Evolutionary conservation across 2,113 vertebrate species (phyloP), one percentile per base, ranked within the genome.

Genomic region (Elachura formosa): DNA sequence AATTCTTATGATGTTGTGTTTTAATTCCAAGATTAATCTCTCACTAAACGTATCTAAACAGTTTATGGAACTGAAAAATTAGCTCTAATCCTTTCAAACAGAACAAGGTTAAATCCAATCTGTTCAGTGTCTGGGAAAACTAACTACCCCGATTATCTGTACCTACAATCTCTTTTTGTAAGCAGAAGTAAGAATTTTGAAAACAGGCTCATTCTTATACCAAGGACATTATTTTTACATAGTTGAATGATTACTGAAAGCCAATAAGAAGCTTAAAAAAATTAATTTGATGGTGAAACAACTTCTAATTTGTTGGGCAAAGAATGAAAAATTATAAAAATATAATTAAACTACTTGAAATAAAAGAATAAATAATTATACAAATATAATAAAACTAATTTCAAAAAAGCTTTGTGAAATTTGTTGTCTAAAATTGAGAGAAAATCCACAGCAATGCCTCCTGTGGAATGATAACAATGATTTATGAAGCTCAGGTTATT

Each of bases 401-500:
- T 96, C 52, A 90, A 84, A 83, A 87, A 93, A 87, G 25, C 46
- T 82, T 82, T 79, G 61, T 94, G 93, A 97, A 97, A 97, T 84
- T 25, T 82, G 91, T 46, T 34, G 88, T 54, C 91, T 96, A 92
- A 96, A 96, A 94, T 90, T 95, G 83, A 92, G 78, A 94, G 82
- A 88, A 97, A 98, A 97, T 83, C 66, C 86, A 73, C 41, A 89
- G 92, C 78, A 79, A 62, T 88, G 64, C 89, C 94, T 96, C 96
- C 96, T 95, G 97, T 69, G 95, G 95, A 96, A 97, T 96, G 97
- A 84, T 96, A 97, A 96, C 75, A 95, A 63, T 95, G 97, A 97
- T 98, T 98, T 98, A 98, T 95, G 95, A 96, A 94, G 94, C 97
- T 95, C 84, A 90, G 92, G 93, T 90, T 23, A 94, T 97, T 97